Base-by-base conservation (phyloP, 2,888 invertebrate genomes). In the Idaea biselata region DNA sequence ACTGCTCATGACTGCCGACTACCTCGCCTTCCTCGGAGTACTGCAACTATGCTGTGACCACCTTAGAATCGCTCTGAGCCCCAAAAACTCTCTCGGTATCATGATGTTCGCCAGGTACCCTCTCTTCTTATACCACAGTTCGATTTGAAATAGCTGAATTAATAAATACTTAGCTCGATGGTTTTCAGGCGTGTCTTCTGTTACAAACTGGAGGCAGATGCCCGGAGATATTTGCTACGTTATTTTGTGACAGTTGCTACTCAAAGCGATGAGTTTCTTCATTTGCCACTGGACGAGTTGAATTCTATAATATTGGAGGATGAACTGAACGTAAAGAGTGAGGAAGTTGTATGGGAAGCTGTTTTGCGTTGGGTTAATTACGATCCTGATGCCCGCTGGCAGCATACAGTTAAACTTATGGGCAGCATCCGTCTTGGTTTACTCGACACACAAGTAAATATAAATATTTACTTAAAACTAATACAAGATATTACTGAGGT, bases 351-450 rank as follows among this genome's bases (percentile, higher is more conserved):
- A 0, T 97, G 97, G 97, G 96, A 97, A 78, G 93, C 96, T 33
- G 96, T 97, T 18, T 84, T 98, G 61, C 94, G 96, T 58, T 98
- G 98, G 98, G 97, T 98, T 63, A 95, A 97, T 75, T 93, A 95
- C 73, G 95, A 97, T 73, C 94, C 96, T 0, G 95, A 95, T 18
- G 88, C 89, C 17, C 94, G 98, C 58, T 96, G 95, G 86, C 92
- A 93, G 62, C 93, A 96, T 81, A 96, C 98, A 31, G 96, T 97
- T 1, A 94, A 95, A 61, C 87, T 97, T 18, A 96, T 97, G 95
- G 94, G 94, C 66, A 96, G 96, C 73, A 96, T 97, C 70, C 94
- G 97, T 18, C 93, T 97, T 8, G 96, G 97, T 68, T 91, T 98
- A 33, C 93, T 98, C 77, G 97, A 97, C 71, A 97, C 97, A 1